A percentile compares a stretch with the other conserved stretches of the same genome.
Conservation (phyloP, 2,888 invertebrate genomes). For the Platerodrilus igneus region DNA sequence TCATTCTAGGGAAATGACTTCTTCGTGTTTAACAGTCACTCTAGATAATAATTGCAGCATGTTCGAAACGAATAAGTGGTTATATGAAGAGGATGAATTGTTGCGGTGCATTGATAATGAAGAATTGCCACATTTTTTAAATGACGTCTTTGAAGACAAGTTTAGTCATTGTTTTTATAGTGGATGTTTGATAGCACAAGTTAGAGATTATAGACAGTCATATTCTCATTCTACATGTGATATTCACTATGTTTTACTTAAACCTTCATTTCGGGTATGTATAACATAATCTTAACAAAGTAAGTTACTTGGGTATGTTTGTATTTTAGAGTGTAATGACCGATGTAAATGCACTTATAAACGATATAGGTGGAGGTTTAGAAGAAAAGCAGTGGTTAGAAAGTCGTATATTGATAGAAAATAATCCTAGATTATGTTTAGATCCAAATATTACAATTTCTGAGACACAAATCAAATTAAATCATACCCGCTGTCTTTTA, state of each 20-base stretch:
- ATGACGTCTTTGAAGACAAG: slow-evolving; percentile 78
- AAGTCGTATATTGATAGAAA: slow-evolving; percentile 79
- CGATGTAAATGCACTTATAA: slow-evolving; percentile 47
- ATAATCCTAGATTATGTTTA: slow-evolving; percentile 81
- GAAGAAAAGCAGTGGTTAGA: slow-evolving; percentile 77
- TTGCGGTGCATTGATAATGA: slow-evolving; percentile 86
- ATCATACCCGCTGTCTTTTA: slow-evolving; percentile 68
- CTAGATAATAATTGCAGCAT: slow-evolving; percentile 58
- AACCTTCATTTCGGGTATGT: slow-evolving; percentile 78
- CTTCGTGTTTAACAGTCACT: slow-evolving; percentile 41
- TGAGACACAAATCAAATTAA: slow-evolving; percentile 67
- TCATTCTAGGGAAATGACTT: slow-evolving; percentile 25
- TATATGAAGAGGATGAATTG: slow-evolving; percentile 85
- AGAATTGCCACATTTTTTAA: slow-evolving; percentile 80
- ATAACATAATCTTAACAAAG: slow-evolving; percentile 54
- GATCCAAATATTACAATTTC: slow-evolving; percentile 84
- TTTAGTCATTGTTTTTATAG: slow-evolving; percentile 84
- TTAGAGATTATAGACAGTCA: slow-evolving; percentile 82
- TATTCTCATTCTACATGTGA: slow-evolving; percentile 74
- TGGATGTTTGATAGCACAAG: slow-evolving; percentile 87
- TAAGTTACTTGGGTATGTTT: slow-evolving; percentile 41
- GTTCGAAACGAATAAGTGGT: slow-evolving; percentile 75
- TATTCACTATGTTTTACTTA: slow-evolving; percentile 80
- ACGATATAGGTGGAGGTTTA: slow-evolving; percentile 57
- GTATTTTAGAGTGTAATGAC: slow-evolving; percentile 43